A percentile compares a stretch with the other conserved stretches of the same genome.
phyloP scores from a whole-genome alignment of 1,140 invertebrate species.

The Manduca sexta region DNA sequence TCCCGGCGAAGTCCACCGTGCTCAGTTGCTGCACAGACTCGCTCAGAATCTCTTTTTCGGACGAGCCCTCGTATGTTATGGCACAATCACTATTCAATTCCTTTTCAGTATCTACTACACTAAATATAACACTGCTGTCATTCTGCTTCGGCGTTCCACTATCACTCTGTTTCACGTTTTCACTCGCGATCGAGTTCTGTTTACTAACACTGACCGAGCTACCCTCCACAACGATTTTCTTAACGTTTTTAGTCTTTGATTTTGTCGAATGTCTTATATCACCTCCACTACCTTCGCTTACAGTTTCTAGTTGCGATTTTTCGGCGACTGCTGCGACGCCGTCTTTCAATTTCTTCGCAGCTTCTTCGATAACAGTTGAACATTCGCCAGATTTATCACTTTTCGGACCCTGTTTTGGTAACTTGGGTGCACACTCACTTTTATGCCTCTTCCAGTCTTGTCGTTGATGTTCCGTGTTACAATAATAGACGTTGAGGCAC shows the following conservation, averaged over 20 bases:
- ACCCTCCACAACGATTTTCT: constrained; percentile 28
- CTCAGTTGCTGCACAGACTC: constrained; percentile 74
- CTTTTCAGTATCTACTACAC: constrained; percentile 56
- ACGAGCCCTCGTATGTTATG: constrained; percentile 79
- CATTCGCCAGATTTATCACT: constrained; percentile 36
- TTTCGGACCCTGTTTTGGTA: constrained; percentile 45
- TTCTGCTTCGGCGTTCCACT: constrained; percentile 17
- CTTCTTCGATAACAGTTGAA: constrained; percentile 30
- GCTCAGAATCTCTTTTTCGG: constrained; percentile 78
- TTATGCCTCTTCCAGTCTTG: constrained; percentile 85
- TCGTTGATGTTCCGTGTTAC: constrained; percentile 85
- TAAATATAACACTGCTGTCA: constrained; percentile 55
- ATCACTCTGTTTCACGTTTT: constrained; percentile 28
- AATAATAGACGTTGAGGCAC: constrained; percentile 83
- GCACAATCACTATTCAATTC: constrained; percentile 54
- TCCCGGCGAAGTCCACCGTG: constrained; percentile 47
- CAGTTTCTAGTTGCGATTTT: constrained; percentile 11
- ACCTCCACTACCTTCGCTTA: constrained; percentile 22
- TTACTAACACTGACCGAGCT: constrained; percentile 38
- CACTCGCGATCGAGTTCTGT: constrained; percentile 28
- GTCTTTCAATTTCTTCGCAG: constrained; percentile 18
- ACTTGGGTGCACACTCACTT: constrained; percentile 66
- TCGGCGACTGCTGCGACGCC: neutral
- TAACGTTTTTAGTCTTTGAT: constrained; percentile 41
- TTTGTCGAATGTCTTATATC: constrained; percentile 45